phyloP scores from a whole-genome alignment of 2,888 invertebrate species.

The Pachymerium ferrugineum region DNA sequence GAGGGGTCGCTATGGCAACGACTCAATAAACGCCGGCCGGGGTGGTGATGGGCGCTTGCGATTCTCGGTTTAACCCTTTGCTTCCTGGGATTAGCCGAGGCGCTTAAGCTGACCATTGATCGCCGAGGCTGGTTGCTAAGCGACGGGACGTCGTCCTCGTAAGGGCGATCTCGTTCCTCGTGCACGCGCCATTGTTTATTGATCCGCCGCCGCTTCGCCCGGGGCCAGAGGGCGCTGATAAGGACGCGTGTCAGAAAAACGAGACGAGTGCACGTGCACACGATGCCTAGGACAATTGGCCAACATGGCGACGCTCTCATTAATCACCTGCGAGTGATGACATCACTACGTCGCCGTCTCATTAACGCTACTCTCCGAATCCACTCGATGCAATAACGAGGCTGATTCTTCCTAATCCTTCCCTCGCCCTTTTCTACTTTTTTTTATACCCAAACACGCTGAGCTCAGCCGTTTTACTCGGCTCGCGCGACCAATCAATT shows the following conservation, averaged over 20 bases:
- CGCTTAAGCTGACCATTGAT: slow-evolving; percentile 27
- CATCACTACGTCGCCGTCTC: slow-evolving; percentile 11
- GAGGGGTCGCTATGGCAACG: slow-evolving; percentile 27
- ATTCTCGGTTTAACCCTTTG: slow-evolving; percentile 27
- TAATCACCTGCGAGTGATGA: slow-evolving; percentile 15
- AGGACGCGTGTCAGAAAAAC: slow-evolving; percentile 27
- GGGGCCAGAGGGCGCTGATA: slow-evolving; percentile 27
- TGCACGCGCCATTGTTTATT: slow-evolving; percentile 27
- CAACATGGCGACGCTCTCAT: slow-evolving; percentile 17
- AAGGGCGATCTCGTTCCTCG: slow-evolving; percentile 24
- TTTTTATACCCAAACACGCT: neutral
- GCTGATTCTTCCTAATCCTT: slow-evolving; percentile 14
- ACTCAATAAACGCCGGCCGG: slow-evolving; percentile 22
- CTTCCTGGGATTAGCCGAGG: slow-evolving; percentile 25
- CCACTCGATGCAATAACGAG: slow-evolving; percentile 24
- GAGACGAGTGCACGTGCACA: slow-evolving; percentile 25
- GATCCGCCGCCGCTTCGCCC: slow-evolving; percentile 19
- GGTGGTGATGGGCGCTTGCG: slow-evolving; percentile 15
- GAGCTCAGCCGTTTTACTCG: slow-evolving; percentile 4
- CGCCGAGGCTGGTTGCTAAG: neutral
- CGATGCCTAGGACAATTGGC: slow-evolving; percentile 23
- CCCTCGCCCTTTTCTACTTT: neutral
- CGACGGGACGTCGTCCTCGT: slow-evolving; percentile 20
- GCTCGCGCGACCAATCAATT: neutral
- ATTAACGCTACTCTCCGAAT: neutral